phyloP scores from a whole-genome alignment of 2,113 vertebrate species.

The Mixornis gularis region DNA sequence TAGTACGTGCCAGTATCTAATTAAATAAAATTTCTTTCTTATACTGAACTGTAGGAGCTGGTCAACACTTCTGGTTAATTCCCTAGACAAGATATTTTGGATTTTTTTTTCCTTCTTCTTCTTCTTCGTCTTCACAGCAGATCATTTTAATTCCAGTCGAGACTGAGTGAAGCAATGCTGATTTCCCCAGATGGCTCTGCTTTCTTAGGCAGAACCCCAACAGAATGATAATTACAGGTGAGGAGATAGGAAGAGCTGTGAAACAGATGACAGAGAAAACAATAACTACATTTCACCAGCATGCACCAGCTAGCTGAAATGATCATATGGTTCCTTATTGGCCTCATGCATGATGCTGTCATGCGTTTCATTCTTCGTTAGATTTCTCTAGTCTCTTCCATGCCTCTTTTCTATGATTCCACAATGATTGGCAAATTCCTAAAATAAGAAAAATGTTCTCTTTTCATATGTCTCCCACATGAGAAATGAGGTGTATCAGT shows the following conservation, averaged over 20 bases:
- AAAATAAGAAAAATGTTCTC: background rate
- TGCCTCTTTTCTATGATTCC: background rate
- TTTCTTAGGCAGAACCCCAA: slow-evolving; percentile 12
- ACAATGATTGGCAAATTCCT: background rate
- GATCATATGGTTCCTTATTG: background rate
- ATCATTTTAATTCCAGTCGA: slow-evolving; percentile 50
- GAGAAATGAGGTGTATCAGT: background rate
- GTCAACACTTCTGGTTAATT: slow-evolving; percentile 12
- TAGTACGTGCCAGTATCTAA: background rate
- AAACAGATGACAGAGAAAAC: background rate
- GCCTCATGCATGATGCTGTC: background rate
- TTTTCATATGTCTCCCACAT: background rate
- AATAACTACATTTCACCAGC: background rate
- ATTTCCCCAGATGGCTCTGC: slow-evolving; percentile 56
- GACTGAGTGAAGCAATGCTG: slow-evolving; percentile 2
- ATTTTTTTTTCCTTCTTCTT: background rate
- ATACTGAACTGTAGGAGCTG: background rate
- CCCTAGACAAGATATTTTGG: background rate
- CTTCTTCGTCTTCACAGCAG: background rate
- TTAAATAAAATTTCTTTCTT: background rate
- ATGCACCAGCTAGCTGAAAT: background rate
- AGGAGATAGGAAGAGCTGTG: background rate
- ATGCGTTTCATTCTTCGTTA: background rate
- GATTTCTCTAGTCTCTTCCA: background rate
- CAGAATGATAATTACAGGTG: slow-evolving; percentile 45